Conservation (phyloP, 2,888 invertebrate species). For the Cosmia pyralina region DNA sequence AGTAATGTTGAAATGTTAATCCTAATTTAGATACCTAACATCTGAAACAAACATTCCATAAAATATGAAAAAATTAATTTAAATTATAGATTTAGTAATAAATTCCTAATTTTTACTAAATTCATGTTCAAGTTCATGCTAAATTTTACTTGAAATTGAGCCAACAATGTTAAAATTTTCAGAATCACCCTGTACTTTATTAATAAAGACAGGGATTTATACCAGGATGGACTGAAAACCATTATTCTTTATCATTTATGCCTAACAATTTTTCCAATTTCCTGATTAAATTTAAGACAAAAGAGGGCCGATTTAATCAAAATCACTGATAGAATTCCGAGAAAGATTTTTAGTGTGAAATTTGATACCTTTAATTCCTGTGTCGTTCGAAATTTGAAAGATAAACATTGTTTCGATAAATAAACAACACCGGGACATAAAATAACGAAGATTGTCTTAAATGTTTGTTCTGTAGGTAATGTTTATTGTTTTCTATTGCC, state of each 20-base stretch:
- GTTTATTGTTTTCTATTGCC: background rate
- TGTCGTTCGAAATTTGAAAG: slow-evolving; percentile 4
- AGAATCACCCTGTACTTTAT: slow-evolving; percentile 36
- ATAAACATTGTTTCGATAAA: slow-evolving; percentile 11
- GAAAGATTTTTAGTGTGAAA: slow-evolving; percentile 12
- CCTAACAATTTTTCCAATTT: slow-evolving; percentile 54
- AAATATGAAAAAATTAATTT: background rate
- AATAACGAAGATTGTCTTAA: background rate
- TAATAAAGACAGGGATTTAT: slow-evolving; percentile 43
- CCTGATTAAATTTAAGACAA: slow-evolving; percentile 47
- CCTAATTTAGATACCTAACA: background rate
- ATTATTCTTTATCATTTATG: slow-evolving; percentile 50
- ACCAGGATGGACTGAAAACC: slow-evolving; percentile 27
- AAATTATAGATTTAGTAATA: background rate
- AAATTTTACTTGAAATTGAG: slow-evolving; percentile 30
- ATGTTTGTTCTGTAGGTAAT: background rate
- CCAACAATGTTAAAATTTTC: slow-evolving; percentile 25
- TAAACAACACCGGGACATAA: slow-evolving; percentile 10
- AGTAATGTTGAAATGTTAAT: background rate
- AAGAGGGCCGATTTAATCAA: slow-evolving; percentile 42
- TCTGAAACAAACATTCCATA: background rate
- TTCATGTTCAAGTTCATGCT: slow-evolving; percentile 17
- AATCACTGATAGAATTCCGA: slow-evolving; percentile 14
- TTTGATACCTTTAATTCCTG: slow-evolving; percentile 28
- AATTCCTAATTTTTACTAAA: slow-evolving; percentile 42